Conservation (phyloP, 2,797 vertebrate genomes). For the Acanthiza pusilla region DNA sequence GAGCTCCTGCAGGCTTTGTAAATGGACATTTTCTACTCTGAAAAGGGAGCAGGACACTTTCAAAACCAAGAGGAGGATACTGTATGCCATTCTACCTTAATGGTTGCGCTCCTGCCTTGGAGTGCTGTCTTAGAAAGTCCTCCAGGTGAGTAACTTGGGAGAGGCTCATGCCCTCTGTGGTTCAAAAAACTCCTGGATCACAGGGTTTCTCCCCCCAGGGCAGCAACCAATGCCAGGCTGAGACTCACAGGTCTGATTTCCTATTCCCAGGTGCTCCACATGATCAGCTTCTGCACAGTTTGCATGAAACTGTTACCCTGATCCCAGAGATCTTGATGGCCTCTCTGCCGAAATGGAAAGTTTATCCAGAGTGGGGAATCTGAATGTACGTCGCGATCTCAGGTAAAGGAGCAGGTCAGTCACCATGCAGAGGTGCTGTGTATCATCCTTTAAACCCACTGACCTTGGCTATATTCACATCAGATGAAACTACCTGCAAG, state of each 20-base stretch:
- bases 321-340: background rate
- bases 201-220: background rate
- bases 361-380: background rate
- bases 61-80: background rate
- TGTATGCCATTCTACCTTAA: background rate
- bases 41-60: background rate
- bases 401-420: background rate
- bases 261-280: background rate
- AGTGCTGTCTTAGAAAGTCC: background rate
- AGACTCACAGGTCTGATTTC: accelerated
- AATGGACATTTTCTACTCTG: background rate
- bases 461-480: background rate
- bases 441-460: background rate
- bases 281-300: background rate
- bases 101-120: background rate
- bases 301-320: background rate
- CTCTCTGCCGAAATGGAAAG: background rate
- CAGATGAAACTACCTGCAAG: background rate
- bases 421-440: background rate
- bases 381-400: background rate
- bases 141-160: background rate
- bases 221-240: background rate
- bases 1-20: background rate
- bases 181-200: background rate
- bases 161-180: background rate